Percentiles rank a stretch among this genome's conserved stretches.
Evolutionary conservation across 2,113 vertebrate genomes (phyloP).

Genomic region (Platycercus adscitus): DNA sequence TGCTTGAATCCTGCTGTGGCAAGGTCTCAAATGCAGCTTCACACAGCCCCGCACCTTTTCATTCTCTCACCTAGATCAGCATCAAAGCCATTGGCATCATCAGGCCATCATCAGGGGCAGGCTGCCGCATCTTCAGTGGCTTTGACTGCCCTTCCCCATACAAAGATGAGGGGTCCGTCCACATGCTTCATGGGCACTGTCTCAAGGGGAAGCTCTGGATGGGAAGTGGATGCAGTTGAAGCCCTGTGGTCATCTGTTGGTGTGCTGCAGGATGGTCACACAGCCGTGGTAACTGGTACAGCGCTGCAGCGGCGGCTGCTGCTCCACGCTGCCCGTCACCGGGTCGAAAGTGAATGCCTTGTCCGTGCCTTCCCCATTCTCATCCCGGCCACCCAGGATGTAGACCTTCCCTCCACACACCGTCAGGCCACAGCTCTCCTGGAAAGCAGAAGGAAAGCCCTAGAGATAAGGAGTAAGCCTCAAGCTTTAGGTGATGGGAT

Average conservation of each 20-base stretch:
- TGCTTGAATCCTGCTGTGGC: neutral
- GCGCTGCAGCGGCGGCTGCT: slow-evolving; percentile 67
- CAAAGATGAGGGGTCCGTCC: neutral
- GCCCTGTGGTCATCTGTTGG: slow-evolving; percentile 9
- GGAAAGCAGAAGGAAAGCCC: slow-evolving; percentile 3
- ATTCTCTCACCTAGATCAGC: neutral
- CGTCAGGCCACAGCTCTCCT: slow-evolving; percentile 82
- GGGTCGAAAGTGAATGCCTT: slow-evolving; percentile 73
- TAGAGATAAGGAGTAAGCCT: neutral
- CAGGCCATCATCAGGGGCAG: neutral
- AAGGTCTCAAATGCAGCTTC: neutral
- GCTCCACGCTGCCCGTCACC: slow-evolving; percentile 34
- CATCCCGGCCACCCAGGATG: slow-evolving; percentile 78
- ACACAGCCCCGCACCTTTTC: neutral
- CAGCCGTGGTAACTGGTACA: slow-evolving; percentile 82
- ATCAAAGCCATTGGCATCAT: neutral
- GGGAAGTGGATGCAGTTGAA: neutral
- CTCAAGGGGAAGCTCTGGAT: neutral
- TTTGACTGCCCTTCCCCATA: neutral
- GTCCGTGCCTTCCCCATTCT: slow-evolving; percentile 67
- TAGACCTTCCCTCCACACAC: slow-evolving; percentile 78
- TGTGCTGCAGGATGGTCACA: slow-evolving; percentile 76
- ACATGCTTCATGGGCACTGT: neutral
- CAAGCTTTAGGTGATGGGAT: neutral
- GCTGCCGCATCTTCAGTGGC: neutral